These are phyloP conservation scores for Drosophila nikananu DNA, from an alignment of 1,140 invertebrate species.

Conservation along the genomic window DNA sequence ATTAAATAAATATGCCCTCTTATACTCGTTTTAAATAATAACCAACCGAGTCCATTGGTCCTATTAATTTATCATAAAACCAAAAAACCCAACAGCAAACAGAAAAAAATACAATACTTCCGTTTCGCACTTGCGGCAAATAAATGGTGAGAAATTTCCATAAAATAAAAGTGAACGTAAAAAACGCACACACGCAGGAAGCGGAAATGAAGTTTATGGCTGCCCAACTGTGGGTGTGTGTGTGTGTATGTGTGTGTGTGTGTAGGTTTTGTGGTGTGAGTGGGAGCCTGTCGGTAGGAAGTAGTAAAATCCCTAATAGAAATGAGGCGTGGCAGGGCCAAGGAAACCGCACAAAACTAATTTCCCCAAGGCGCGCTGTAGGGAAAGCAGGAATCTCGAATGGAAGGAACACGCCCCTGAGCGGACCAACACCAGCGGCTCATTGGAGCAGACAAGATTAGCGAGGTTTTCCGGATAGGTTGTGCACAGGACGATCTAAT, in stretches of 20 bases:
- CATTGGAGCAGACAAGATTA: conserved; percentile 72
- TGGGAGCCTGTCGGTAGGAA: conserved; percentile 59
- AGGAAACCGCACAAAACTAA: conserved; percentile 78
- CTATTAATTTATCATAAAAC: conserved; percentile 42
- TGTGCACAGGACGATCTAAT: conserved; percentile 31
- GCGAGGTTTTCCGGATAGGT: conserved; percentile 42
- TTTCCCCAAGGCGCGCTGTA: conserved; percentile 78
- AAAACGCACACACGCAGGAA: conserved; percentile 50
- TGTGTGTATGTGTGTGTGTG: too few relatives aligned
- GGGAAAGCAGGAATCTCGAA: conserved; percentile 58
- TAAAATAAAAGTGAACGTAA: conserved; percentile 80
- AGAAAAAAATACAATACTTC: conserved; percentile 49
- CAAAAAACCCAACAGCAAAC: conserved; percentile 23
- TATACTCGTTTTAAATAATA: conserved; percentile 2
- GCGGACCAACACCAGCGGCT: conserved; percentile 51
- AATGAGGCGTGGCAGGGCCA: conserved; percentile 63
- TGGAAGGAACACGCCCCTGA: conserved; percentile 21
- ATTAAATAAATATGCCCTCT: not conserved
- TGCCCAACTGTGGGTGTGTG: conserved; percentile 23
- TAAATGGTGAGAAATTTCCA: conserved; percentile 83
- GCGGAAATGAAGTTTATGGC: conserved; percentile 45
- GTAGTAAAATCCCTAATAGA: conserved; percentile 82
- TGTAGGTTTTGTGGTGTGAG: conserved; percentile 39
- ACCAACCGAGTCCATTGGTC: not conserved
- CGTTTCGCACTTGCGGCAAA: conserved; percentile 76